These are phyloP conservation scores for Rousettus madagascariensis DNA, from an alignment of 2,797 vertebrate species.

Conservation along the genomic window DNA sequence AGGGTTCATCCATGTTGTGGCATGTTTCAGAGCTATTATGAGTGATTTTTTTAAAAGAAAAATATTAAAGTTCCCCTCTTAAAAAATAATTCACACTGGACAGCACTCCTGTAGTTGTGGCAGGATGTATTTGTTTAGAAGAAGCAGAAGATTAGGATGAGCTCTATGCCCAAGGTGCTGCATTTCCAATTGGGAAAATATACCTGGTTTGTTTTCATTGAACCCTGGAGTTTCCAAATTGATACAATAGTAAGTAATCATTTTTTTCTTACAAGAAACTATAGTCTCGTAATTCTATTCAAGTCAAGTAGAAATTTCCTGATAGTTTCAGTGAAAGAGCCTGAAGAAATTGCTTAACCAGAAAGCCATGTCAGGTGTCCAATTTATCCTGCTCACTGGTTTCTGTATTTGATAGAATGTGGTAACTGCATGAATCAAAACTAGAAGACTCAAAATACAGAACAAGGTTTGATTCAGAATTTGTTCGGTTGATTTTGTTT, in stretches of 20 bases:
- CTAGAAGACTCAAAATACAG: slow-evolving; percentile 60
- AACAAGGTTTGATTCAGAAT: slow-evolving; percentile 48
- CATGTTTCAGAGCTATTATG: background rate
- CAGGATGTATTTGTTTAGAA: background rate
- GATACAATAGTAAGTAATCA: slow-evolving; percentile 46
- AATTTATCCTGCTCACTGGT: slow-evolving; percentile 57
- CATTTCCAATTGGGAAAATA: background rate
- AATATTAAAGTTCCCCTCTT: background rate
- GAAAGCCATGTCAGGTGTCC: slow-evolving; percentile 66
- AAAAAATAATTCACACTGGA: background rate
- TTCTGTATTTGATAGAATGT: slow-evolving; percentile 58
- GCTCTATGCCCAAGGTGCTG: background rate
- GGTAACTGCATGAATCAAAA: slow-evolving; percentile 67
- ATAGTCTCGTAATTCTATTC: slow-evolving; percentile 59
- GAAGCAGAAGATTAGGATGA: background rate
- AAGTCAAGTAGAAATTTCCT: slow-evolving; percentile 73
- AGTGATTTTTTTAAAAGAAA: background rate
- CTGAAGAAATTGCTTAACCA: slow-evolving; percentile 67
- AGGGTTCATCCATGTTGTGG: background rate
- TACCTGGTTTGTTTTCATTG: slow-evolving; percentile 1
- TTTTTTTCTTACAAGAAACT: slow-evolving; percentile 67
- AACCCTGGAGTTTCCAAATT: slow-evolving; percentile 44
- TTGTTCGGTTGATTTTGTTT: slow-evolving; percentile 68
- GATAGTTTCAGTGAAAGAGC: slow-evolving; percentile 61
- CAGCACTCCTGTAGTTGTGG: background rate